These are phyloP conservation scores for Agriopis leucophaearia DNA, from an alignment of 2,888 invertebrate species.

Conservation along the genomic window DNA sequence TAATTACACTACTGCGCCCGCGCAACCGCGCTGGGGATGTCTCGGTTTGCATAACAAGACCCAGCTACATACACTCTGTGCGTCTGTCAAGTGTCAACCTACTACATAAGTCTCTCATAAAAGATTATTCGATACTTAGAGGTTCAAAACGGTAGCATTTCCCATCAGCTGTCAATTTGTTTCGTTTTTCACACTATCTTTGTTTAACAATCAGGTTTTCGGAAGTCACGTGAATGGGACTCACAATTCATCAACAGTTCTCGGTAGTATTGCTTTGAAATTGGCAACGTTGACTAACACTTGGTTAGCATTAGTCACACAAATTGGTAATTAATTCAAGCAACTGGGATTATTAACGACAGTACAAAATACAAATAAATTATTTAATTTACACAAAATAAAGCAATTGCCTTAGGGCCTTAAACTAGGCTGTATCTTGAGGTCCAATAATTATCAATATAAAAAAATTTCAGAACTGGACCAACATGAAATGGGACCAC, in stretches of 20 bases:
- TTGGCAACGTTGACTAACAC: slow-evolving; percentile 61
- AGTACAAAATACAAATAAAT: slow-evolving; percentile 5
- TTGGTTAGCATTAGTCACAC: slow-evolving; percentile 56
- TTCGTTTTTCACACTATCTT: slow-evolving; percentile 37
- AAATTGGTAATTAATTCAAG: slow-evolving; percentile 19
- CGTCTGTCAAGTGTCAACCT: not conserved
- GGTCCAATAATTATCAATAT: too few species aligned
- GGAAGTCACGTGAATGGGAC: slow-evolving; percentile 59
- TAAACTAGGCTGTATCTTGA: too few species aligned
- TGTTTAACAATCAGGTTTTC: slow-evolving; percentile 71
- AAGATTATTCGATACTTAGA: not conserved
- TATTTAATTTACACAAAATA: too few species aligned
- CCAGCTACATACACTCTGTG: slow-evolving; percentile 5
- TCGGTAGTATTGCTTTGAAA: slow-evolving; percentile 58
- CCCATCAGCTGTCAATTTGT: not conserved
- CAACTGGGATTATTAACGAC: slow-evolving; percentile 17
- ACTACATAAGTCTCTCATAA: not conserved
- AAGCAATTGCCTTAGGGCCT: too few species aligned
- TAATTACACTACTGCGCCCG: slow-evolving; percentile 71
- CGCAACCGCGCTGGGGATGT: slow-evolving; percentile 50
- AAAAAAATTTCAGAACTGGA: too few species aligned
- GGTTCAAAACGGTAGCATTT: not conserved
- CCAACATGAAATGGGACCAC: too few species aligned
- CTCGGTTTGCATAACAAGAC: slow-evolving; percentile 73
- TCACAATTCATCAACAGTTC: slow-evolving; percentile 64